Evolutionary conservation across 2,113 vertebrate genomes (phyloP), one percentile per base, ranked within the genome.

Genomic region (Dicentrarchus labrax): DNA sequence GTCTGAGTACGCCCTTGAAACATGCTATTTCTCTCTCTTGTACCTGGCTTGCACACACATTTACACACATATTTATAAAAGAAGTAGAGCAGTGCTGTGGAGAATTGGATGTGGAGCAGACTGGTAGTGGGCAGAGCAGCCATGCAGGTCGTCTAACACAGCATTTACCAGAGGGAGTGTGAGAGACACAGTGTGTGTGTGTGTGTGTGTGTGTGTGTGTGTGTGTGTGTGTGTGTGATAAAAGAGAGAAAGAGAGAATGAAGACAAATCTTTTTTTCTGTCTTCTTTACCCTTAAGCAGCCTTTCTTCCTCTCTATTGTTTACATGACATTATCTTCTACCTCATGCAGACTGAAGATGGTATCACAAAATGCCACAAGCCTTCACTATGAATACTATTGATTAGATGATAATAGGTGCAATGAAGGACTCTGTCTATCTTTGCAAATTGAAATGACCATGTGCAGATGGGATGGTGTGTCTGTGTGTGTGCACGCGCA

Each of bases 1-100:
- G 79, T 90, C 85, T 78, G 43, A 68, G 76, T 66, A 51, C 16
- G 82, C 65, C 91, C 93, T 93, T 93, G 90, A 91, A 90, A 72
- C 62, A 48, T 78, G 66, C 76, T 10, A 66, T 79, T 54, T 59
- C 61, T 78, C 72, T 72, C 56, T 50, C 30, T 30, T 16, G 0
- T 54, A 41, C 80, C 67, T 76, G 36, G 8, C 62, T 51, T 41
- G 38, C 76, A 51, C 50, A 72, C 80, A 76, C 59, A 21, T 66
- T 67, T 70, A 66, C 66, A 54, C 57, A 72, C 39, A 38, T 48
- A 65, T 86, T 81, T 59, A 36, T 64, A 9, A 41, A 61, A 53
- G 54, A 91, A 82, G 82, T 83, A 64, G 87, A 89, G 82, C 83
- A 83, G 68, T 57, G 24, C 89, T 62, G 68, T 66, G 59, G 85